These are phyloP conservation scores for Adelges cooleyi DNA, from an alignment of 1,140 invertebrate species.

Conservation along the genomic window DNA sequence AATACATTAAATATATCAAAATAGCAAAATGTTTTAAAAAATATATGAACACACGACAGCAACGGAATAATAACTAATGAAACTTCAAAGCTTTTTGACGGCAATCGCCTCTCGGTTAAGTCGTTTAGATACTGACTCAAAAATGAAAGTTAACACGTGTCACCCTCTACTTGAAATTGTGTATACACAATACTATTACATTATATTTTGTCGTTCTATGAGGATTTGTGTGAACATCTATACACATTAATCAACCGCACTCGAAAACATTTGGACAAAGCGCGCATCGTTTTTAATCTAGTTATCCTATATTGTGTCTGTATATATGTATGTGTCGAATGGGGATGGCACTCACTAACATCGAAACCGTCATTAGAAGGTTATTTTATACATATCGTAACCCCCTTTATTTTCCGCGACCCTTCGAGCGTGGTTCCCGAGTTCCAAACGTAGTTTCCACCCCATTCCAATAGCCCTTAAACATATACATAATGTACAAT, in stretches of 20 bases:
- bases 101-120: too few species aligned
- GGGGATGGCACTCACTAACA: constrained; percentile 9
- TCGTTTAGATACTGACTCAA: too few species aligned
- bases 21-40: too few species aligned
- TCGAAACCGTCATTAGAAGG: background rate
- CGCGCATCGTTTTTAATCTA: constrained; percentile 2
- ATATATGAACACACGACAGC: too few species aligned
- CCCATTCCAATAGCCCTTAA: background rate
- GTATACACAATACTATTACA: too few species aligned
- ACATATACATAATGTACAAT: background rate
- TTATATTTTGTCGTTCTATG: too few species aligned
- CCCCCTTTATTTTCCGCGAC: too few species aligned
- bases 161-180: constrained; percentile 14
- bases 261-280: background rate
- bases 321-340: background rate
- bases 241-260: constrained; percentile 25
- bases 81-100: too few species aligned
- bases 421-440: background rate
- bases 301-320: background rate
- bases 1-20: too few species aligned
- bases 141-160: constrained; percentile 13
- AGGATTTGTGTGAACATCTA: too few species aligned
- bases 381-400: too few species aligned
- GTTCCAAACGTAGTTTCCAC: constrained; percentile 18
- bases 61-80: too few species aligned